Percentiles rank a stretch among this genome's conserved stretches.
These are phyloP conservation scores for Rhopilema esculentum DNA, from an alignment of 30 jellyfish, hydroid and myxozoan species.

Conservation along the genomic window DNA sequence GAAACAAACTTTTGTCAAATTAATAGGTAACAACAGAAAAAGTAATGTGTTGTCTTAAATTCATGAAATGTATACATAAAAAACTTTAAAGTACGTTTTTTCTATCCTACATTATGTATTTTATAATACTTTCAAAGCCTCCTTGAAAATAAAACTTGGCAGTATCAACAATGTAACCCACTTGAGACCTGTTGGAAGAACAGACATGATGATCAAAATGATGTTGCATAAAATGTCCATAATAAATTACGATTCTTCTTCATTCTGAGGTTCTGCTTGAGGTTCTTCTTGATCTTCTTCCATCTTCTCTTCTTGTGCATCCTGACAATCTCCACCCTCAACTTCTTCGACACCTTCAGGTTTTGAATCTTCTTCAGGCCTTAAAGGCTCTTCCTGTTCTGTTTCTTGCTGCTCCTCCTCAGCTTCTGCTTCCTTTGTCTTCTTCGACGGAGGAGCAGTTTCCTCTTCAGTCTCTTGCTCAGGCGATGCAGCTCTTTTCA, in stretches of 20 bases:
- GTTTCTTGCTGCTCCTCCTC: constrained; percentile 37
- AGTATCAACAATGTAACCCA: background rate
- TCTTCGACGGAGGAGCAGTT: constrained; percentile 51
- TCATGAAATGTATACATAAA: background rate
- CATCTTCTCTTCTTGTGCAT: constrained; percentile 10
- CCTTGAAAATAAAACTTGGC: background rate
- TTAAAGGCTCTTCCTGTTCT: background rate
- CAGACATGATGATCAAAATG: background rate
- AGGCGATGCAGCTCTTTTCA: constrained; percentile 61
- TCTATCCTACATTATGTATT: background rate
- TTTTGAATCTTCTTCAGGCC: background rate
- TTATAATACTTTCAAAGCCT: background rate
- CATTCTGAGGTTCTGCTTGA: constrained; percentile 12
- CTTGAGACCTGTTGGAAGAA: background rate
- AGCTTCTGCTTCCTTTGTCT: constrained; percentile 36
- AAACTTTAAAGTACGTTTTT: background rate
- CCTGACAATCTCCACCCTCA: constrained; percentile 4
- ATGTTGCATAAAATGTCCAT: background rate
- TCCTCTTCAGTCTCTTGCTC: constrained; percentile 37
- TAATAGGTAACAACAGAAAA: too few species aligned
- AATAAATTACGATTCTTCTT: background rate
- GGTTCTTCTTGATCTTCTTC: constrained; percentile 34
- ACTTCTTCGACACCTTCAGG: constrained; percentile 1
- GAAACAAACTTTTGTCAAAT: too few species aligned
- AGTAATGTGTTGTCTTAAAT: too few species aligned